Evolutionary conservation across 2,113 vertebrate species (phyloP), one percentile per base, ranked within the genome.

Genomic region (Acanthisitta chloris): DNA sequence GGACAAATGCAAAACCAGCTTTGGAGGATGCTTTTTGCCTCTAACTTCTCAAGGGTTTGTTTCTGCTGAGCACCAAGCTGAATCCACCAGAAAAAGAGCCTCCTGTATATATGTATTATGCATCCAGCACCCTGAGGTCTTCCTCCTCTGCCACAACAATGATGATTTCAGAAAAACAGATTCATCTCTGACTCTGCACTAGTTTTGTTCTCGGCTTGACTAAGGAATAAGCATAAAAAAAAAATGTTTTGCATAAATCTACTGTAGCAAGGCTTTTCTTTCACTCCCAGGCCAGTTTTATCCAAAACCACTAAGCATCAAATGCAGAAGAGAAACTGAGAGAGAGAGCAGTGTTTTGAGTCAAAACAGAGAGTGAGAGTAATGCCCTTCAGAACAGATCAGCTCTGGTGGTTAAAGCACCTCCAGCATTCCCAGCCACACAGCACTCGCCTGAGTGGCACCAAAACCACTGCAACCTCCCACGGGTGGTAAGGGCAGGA

Each of bases 281-380:
- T 95, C 57, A 74, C 55, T 92, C 88, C 93, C 76, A 96, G 80
- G 55, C 9, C 62, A 42, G 2, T 42, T 71, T 81, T 55, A 34
- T 28, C 59, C 80, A 76, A 80, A 90, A 67, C 88, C 72, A 91
- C 49, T 57, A 31, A 52, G 43, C 33, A 73, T 59, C 36, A 74
- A 95, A 95, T 81, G 90, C 82, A 94, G 94, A 96, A 97, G 82
- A 91, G 94, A 96, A 97, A 96, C 94, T n/a, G 51, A 31, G 65
- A 81, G 82, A 18, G 33, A 82, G 43, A 20, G 40, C 48, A 90
- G 86, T 3, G 2, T 65, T 88, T 57, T 96, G 77, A n/a, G 76
- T 31, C 3, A 7, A 92, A 81, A 92, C 55, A 76, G 79, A 92
- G 86, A 91, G 81, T 64, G 73, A 90, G 89, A 92, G 85, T 43